A percentile compares a stretch with the other conserved stretches of the same genome.
Evolutionary conservation across 35 echinoderm and acorn worm species (phyloP).

Genomic region (Apostichopus japonicus): DNA sequence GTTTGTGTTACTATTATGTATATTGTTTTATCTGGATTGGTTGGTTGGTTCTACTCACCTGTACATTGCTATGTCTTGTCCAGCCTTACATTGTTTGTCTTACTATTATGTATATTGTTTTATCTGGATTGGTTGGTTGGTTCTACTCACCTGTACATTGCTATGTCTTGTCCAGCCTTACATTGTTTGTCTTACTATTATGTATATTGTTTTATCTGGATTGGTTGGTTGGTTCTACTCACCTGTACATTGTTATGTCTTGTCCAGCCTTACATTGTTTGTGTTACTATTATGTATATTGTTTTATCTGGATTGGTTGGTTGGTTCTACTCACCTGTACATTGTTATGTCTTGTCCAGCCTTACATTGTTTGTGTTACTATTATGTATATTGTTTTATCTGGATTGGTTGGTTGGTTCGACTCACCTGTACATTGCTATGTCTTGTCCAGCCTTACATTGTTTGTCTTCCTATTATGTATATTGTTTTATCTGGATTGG

Average conservation of each 20-base stretch:
- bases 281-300: not conserved
- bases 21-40: no score
- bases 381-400: not conserved
- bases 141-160: conserved; percentile 84
- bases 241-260: conserved; percentile 89
- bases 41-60: conserved; percentile 59
- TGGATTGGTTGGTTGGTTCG: no score
- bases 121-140: no score
- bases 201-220: no score
- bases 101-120: not conserved
- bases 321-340: conserved; percentile 75
- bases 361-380: not conserved
- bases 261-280: not conserved
- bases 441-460: not conserved
- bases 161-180: conserved; percentile 35
- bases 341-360: conserved; percentile 66
- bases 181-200: not conserved
- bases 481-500: no score
- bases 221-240: not conserved
- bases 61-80: conserved; percentile 80
- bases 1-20: not conserved
- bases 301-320: no score
- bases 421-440: conserved; percentile 91
- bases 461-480: not conserved
- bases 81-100: not conserved